Evolutionary conservation across 2,888 invertebrate genomes (phyloP), one percentile per base, ranked within the genome.

Genomic region (Crematogaster levior): DNA sequence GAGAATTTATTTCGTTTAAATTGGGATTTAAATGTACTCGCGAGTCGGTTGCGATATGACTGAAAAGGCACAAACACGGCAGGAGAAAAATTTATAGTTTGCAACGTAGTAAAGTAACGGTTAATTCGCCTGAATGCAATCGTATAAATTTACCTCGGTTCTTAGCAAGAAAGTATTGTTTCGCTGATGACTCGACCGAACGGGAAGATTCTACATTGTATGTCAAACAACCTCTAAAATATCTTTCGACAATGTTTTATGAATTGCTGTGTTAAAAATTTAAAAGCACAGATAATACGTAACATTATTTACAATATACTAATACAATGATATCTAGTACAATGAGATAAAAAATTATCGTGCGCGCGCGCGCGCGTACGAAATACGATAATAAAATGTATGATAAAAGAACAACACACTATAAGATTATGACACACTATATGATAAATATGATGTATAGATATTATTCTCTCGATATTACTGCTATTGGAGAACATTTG

Each of bases 61-160:
- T 46, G 37, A 77, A 56, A 68, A 77, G 43, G 27, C n/a, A 24
- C 4, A 34, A 48, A 60, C n/a, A 24, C 27, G 27, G 18, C 21
- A 30, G 73, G 24, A 6, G 34, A 56, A 21, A 34, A 68, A 43
- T 43, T 37, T 61, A 34, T 21, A 56, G 24, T 24, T 77, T 24
- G 30, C 66, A 66, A 24, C 68, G 24, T 53, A 56, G 53, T 56
- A 66, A 56, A 68, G 30, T 77, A 68, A 79, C 68, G 43, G 43
- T 79, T 56, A 58, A 43, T 58, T 79, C 34, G 68, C 43, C n/a
- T 43, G 43, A 68, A 77, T 46, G 77, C 68, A 68, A 68, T 34
- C 48, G 77, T 43, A 43, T 34, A 68, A 56, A 56, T 68, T 46
- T 34, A 21, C 56, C 37, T 30, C 56, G 56, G 43, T 56, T 66